Evolutionary conservation across 2,113 vertebrate species (phyloP).

Genomic region (Macroglossus sobrinus): DNA sequence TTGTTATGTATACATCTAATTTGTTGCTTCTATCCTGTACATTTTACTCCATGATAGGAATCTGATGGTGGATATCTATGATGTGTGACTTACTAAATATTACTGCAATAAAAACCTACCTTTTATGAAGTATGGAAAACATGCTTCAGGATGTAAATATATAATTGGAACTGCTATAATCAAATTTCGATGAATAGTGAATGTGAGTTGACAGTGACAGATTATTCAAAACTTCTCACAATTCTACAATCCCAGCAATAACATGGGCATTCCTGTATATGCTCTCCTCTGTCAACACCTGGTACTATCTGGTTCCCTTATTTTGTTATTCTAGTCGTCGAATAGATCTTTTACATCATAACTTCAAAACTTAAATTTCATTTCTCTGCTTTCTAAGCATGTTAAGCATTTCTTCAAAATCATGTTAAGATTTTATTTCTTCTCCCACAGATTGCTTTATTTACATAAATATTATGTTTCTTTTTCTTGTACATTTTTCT

Average conservation of each 20-base stretch:
- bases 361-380: background rate
- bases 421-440: background rate
- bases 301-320: background rate
- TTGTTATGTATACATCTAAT: background rate
- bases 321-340: background rate
- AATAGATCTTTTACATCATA: background rate
- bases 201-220: fast-evolving
- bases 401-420: background rate
- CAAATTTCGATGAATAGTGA: background rate
- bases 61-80: background rate
- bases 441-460: background rate
- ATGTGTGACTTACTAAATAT: background rate
- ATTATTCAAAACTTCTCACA: background rate
- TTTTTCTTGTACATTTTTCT: background rate
- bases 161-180: background rate
- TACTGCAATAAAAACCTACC: background rate
- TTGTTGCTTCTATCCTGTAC: background rate
- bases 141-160: background rate
- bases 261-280: background rate
- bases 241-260: background rate
- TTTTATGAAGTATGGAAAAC: background rate
- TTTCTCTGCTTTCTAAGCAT: background rate
- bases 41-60: background rate
- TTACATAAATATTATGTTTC: background rate
- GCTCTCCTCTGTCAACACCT: fast-evolving